These are phyloP conservation scores for Xylota sylvarum DNA, from an alignment of 2,888 invertebrate genomes.

Conservation along the genomic window DNA sequence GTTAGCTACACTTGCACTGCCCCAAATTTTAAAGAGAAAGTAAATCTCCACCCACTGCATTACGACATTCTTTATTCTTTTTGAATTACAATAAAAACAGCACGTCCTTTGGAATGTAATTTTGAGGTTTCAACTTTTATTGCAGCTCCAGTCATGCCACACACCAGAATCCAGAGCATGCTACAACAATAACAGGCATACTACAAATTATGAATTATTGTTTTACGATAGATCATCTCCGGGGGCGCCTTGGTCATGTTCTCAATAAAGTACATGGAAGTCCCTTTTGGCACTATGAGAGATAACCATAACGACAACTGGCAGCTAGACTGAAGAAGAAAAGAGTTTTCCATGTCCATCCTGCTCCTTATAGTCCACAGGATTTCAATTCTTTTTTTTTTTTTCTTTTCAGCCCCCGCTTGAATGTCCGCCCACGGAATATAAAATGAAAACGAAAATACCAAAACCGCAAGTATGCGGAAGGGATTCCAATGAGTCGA, in stretches of 20 bases:
- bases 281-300: constrained; percentile 51
- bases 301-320: constrained; percentile 49
- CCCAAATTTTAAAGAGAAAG: not conserved
- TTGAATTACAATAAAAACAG: constrained; percentile 53
- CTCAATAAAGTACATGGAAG: constrained; percentile 51
- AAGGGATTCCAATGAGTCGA: constrained; percentile 68
- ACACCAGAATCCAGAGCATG: not conserved
- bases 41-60: not conserved
- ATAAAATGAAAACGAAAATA: constrained; percentile 61
- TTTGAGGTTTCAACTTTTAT: constrained; percentile 31
- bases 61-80: constrained; percentile 9
- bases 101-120: constrained; percentile 38
- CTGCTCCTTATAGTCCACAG: not conserved
- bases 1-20: not conserved
- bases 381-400: constrained; percentile 22
- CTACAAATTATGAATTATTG: constrained; percentile 61
- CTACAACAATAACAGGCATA: not conserved
- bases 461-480: constrained; percentile 62
- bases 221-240: constrained; percentile 58
- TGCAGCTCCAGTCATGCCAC: constrained; percentile 31
- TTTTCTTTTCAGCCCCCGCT: not conserved
- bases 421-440: constrained; percentile 44
- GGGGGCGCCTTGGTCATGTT: constrained; percentile 48
- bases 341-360: constrained; percentile 19
- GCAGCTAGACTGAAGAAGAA: constrained; percentile 33